phyloP scores from a whole-genome alignment of 2,888 invertebrate genomes.

The Andrena fulva region DNA sequence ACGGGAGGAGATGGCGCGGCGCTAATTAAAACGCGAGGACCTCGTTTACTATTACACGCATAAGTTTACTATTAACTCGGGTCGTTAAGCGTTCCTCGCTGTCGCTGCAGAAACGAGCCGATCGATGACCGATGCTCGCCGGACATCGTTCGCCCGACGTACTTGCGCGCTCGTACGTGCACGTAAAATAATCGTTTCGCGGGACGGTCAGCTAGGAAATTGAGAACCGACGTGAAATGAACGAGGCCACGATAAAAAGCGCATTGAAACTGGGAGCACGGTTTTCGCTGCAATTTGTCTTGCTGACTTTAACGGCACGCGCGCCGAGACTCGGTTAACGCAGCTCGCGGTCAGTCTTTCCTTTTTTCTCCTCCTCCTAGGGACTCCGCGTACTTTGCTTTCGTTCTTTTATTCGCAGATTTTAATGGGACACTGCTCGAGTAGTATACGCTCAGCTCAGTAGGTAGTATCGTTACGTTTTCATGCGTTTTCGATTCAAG shows the following conservation, averaged over 20 bases:
- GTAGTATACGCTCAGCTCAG: neutral
- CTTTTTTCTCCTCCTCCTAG: neutral
- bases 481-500: neutral
- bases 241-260: neutral
- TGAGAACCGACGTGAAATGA: slow-evolving; percentile 4
- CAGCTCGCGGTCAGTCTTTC: neutral
- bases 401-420: neutral
- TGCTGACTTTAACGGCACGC: slow-evolving; percentile 6
- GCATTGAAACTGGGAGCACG: neutral
- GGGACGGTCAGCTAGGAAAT: neutral
- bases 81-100: neutral
- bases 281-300: slow-evolving; percentile 29
- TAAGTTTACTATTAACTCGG: neutral
- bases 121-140: neutral
- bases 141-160: neutral
- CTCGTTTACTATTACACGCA: neutral
- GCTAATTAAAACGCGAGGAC: slow-evolving; percentile 29
- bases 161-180: neutral
- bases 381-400: no score
- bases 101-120: neutral
- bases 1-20: neutral
- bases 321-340: slow-evolving; percentile 17
- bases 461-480: slow-evolving; percentile 16
- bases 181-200: neutral
- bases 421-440: slow-evolving; percentile 19